These are phyloP conservation scores for Nansenia antarctica DNA, from an alignment of 2,113 vertebrate species.

Conservation along the genomic window DNA sequence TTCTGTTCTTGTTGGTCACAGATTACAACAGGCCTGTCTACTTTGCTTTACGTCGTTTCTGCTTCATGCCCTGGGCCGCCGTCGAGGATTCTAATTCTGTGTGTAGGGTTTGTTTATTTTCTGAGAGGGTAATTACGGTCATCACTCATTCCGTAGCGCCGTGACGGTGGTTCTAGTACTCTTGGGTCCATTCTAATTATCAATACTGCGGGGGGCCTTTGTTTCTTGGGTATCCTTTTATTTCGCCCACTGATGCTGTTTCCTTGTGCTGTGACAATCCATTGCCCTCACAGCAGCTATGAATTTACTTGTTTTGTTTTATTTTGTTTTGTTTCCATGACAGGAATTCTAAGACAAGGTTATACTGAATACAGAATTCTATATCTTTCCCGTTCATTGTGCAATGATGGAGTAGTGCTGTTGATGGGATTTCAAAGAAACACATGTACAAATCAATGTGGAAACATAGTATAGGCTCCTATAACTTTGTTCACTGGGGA, in stretches of 20 bases:
- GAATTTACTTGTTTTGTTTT: background rate
- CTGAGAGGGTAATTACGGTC: constrained; percentile 29
- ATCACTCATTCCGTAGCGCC: constrained; percentile 30
- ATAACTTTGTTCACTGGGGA: background rate
- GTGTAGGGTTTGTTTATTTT: constrained; percentile 31
- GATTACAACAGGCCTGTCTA: constrained; percentile 10
- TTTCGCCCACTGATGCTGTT: constrained; percentile 26
- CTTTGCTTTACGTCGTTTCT: background rate
- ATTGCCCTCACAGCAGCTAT: constrained; percentile 47
- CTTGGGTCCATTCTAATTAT: constrained; percentile 47
- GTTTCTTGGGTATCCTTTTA: constrained; percentile 13
- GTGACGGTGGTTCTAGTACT: constrained; percentile 23
- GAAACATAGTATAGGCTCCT: background rate
- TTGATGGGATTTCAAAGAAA: background rate
- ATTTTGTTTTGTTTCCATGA: background rate
- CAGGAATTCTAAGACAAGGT: background rate
- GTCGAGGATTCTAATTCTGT: constrained; percentile 3
- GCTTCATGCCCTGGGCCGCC: background rate
- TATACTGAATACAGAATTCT: background rate
- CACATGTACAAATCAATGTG: background rate
- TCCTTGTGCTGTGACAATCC: constrained; percentile 32
- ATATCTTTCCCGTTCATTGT: background rate
- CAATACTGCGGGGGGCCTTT: constrained; percentile 11
- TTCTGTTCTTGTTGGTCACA: background rate
- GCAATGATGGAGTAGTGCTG: background rate